phyloP scores from a whole-genome alignment of 2,888 invertebrate genomes.

The Fissipunctia ypsillon region DNA sequence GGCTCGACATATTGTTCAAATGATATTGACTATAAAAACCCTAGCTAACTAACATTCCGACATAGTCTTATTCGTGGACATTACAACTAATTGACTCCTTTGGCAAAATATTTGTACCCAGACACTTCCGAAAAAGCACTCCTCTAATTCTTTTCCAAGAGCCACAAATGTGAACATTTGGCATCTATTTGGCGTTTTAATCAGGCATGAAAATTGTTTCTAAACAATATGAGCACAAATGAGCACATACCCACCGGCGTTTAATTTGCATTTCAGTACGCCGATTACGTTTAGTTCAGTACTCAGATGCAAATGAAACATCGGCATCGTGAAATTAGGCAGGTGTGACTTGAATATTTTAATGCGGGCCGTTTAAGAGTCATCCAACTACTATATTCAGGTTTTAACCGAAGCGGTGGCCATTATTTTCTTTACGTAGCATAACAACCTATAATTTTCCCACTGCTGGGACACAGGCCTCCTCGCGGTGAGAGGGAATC shows the following conservation, averaged over 20 bases:
- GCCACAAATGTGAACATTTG: too few relatives aligned
- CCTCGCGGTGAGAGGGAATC: neutral
- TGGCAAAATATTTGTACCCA: neutral
- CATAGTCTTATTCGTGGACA: too few relatives aligned
- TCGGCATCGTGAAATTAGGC: constrained; percentile 12
- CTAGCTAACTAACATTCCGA: too few relatives aligned
- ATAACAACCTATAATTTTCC: neutral
- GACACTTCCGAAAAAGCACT: neutral
- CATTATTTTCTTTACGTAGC: neutral
- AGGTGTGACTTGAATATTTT: constrained; percentile 30
- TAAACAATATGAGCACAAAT: constrained; percentile 13
- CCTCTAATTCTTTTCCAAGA: neutral
- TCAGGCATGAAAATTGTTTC: constrained; percentile 17
- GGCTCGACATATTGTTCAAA: too few relatives aligned
- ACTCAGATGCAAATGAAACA: constrained; percentile 50
- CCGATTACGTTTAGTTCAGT: constrained; percentile 28
- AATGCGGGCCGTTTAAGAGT: neutral
- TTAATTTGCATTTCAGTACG: constrained; percentile 48
- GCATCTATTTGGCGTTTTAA: neutral
- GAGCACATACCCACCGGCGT: neutral
- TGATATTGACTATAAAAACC: too few relatives aligned
- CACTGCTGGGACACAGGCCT: neutral
- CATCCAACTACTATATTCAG: neutral
- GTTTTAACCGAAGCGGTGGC: neutral
- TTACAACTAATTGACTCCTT: too few relatives aligned